phyloP scores from a whole-genome alignment of 2,113 vertebrate genomes.

The Siniperca chuatsi region DNA sequence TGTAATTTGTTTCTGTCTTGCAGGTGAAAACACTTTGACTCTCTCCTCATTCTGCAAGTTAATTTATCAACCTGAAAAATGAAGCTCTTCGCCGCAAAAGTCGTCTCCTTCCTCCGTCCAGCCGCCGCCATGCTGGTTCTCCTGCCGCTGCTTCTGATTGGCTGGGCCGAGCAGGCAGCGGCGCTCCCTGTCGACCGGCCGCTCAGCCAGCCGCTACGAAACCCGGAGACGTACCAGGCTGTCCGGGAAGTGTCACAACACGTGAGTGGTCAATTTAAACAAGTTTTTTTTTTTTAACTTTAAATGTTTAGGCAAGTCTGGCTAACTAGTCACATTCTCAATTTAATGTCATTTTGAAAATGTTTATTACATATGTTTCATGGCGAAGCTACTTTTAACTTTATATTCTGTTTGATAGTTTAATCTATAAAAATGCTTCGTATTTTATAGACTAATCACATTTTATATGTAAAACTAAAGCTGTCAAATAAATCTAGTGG shows the following conservation, averaged over 20 bases:
- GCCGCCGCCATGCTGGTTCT: slow-evolving; percentile 12
- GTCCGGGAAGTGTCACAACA: slow-evolving; percentile 39
- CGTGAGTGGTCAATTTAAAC: slow-evolving; percentile 44
- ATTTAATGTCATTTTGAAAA: neutral
- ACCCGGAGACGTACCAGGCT: neutral
- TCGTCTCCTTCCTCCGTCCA: neutral
- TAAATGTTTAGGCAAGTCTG: neutral
- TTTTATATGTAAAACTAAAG: neutral
- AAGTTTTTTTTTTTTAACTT: neutral
- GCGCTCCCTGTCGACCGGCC: neutral
- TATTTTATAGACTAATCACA: too few relatives aligned
- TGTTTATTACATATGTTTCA: neutral
- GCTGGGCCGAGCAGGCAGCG: slow-evolving; percentile 33
- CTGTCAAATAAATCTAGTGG: neutral
- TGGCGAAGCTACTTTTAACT: neutral
- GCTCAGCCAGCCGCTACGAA: slow-evolving; percentile 43
- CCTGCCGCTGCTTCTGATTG: slow-evolving; percentile 68
- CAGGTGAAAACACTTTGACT: slow-evolving; percentile 39
- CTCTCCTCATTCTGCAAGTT: neutral
- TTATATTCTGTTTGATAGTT: neutral
- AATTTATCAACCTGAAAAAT: slow-evolving; percentile 8
- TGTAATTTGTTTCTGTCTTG: slow-evolving; percentile 17
- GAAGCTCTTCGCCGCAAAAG: slow-evolving; percentile 3
- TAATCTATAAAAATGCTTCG: neutral
- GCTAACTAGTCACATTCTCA: neutral